Evolutionary conservation across 2,797 vertebrate genomes (phyloP), one percentile per base, ranked within the genome.

Genomic region (Coracias cyanogaster): DNA sequence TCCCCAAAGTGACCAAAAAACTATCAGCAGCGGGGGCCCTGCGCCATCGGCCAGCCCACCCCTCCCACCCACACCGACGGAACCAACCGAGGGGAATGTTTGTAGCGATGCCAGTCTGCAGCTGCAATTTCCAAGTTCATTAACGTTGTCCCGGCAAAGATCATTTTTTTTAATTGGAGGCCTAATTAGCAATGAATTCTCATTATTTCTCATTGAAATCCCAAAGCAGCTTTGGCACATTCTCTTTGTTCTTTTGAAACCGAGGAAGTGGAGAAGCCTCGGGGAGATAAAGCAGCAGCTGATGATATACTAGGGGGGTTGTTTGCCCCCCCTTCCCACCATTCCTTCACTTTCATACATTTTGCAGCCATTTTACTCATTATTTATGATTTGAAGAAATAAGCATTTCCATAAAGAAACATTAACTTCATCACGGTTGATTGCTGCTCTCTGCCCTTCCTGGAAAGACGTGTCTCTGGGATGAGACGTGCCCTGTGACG

Each of bases 161-260:
- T 81, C 43, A 28, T 73, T 18, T 91, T 89, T 87, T 96, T 97
- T 96, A 97, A 96, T 97, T 96, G 96, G 90, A 90, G 52, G 46
- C 48, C 92, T 97, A 96, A 96, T 96, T 97, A 97, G 90, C 74
- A 90, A 96, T 81, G 91, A 94, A 89, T 72, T 76, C 92, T 97
- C 91, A 85, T 94, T 96, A 95, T 43, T 81, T 86, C 78, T 88
- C 64, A 80, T 67, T 72, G 46, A 91, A 94, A 94, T 94, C 93
- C 90, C 91, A 6, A 60, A 70, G 60, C 80, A 87, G 94, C 77
- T 92, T 90, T 95, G 92, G 89, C 89, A 95, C 84, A 80, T 80
- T 79, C 60, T 51, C 94, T 97, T 94, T 97, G 87, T 96, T 96
- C 96, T 91, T 89, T 71, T 14, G 77, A 62, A 91, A 84, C 66